Evolutionary conservation across 1,140 invertebrate genomes (phyloP).

Genomic region (Saccostrea cuccullata): DNA sequence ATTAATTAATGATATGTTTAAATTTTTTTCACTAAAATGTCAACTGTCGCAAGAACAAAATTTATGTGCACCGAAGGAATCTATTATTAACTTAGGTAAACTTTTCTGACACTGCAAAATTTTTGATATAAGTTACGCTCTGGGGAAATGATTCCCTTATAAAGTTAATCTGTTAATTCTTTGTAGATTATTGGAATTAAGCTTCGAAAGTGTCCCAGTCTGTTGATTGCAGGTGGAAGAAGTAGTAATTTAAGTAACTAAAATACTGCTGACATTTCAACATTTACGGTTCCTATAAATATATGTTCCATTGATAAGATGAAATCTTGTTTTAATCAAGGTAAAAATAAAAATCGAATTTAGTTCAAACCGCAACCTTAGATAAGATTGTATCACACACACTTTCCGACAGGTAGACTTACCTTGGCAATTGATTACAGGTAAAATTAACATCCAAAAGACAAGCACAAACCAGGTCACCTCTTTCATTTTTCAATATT

Average conservation of each 20-base stretch:
- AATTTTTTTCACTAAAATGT: neutral
- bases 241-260: neutral
- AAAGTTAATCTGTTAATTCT: neutral
- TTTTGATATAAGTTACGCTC: neutral
- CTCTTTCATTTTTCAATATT: neutral
- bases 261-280: neutral
- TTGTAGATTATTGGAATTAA: neutral
- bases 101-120: neutral
- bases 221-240: neutral
- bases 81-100: neutral
- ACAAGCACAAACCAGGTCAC: slow-evolving; percentile 4
- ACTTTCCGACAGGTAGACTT: slow-evolving; percentile 20
- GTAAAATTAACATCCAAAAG: slow-evolving; percentile 21
- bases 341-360: slow-evolving; percentile 30
- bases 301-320: slow-evolving; percentile 2
- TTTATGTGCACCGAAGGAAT: neutral
- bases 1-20: slow-evolving; percentile 15
- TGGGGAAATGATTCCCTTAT: neutral
- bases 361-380: slow-evolving; percentile 21
- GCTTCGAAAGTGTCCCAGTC: neutral
- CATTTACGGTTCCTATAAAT: neutral
- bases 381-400: slow-evolving; percentile 19
- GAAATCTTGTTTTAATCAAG: slow-evolving; percentile 17
- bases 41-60: neutral
- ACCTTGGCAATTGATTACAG: slow-evolving; percentile 27